phyloP scores from a whole-genome alignment of 2,113 vertebrate species.

The Laticauda colubrina region DNA sequence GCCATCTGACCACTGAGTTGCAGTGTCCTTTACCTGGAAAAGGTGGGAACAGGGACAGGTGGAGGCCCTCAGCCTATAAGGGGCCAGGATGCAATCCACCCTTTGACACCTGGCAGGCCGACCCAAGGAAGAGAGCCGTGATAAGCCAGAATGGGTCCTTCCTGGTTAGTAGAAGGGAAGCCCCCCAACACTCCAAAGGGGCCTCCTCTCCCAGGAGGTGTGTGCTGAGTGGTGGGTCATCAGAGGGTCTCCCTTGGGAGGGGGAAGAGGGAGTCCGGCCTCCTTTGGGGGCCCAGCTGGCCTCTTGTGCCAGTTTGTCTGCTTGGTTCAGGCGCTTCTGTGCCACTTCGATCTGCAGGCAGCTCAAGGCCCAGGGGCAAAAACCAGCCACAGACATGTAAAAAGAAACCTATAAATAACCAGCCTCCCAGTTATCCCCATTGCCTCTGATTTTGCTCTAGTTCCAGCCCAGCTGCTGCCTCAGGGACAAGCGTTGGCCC shows the following conservation, averaged over 20 bases:
- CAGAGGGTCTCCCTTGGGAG: background rate
- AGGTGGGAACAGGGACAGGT: no score
- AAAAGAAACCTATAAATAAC: background rate
- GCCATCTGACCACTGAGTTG: background rate
- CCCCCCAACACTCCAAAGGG: background rate
- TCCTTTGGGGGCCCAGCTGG: background rate
- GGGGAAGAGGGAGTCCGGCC: background rate
- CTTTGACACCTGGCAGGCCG: background rate
- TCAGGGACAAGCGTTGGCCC: fast-evolving
- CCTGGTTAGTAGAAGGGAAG: background rate
- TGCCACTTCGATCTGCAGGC: background rate
- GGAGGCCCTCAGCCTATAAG: no score
- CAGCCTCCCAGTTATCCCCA: background rate
- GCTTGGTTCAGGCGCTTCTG: background rate
- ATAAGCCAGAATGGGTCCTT: background rate
- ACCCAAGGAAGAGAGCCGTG: background rate
- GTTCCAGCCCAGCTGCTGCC: background rate
- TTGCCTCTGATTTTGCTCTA: background rate
- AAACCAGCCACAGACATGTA: background rate
- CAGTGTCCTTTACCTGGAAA: background rate
- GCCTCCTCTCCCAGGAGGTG: background rate
- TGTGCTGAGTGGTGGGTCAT: background rate
- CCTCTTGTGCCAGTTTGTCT: fast-evolving
- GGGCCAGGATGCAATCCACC: background rate
- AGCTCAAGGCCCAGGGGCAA: background rate